A percentile compares a stretch with the other conserved stretches of the same genome.
These are phyloP conservation scores for Epinotia brunnichana DNA, from an alignment of 2,888 invertebrate genomes.

Conservation along the genomic window DNA sequence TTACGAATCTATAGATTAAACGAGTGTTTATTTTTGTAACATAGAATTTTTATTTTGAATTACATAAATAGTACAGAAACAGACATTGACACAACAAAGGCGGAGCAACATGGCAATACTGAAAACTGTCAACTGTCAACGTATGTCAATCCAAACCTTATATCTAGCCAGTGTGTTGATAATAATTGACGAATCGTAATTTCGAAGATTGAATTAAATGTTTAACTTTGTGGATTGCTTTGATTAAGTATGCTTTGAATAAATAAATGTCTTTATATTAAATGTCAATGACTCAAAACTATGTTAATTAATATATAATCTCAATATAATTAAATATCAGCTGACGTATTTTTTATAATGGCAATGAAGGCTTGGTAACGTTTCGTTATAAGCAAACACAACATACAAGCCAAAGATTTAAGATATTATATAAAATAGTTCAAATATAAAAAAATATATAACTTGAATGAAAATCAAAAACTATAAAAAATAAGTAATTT, in stretches of 20 bases:
- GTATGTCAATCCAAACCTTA: background rate
- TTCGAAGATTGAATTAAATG: background rate
- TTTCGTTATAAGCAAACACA: conserved; percentile 2
- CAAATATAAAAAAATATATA: too few relatives aligned
- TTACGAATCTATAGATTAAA: conserved; percentile 37
- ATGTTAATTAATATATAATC: background rate
- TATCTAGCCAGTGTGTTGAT: background rate
- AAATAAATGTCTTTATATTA: too few relatives aligned
- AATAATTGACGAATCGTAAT: background rate
- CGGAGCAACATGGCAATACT: conserved; percentile 42
- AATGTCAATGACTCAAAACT: background rate
- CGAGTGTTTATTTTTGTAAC: conserved; percentile 48
- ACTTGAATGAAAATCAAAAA: too few relatives aligned
- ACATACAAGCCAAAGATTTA: too few relatives aligned
- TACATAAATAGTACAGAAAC: conserved; percentile 61
- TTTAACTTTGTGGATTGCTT: too few relatives aligned
- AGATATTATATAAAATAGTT: too few relatives aligned
- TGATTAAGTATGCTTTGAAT: too few relatives aligned
- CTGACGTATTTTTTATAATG: conserved; percentile 25
- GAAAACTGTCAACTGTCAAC: background rate
- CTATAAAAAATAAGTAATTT: too few relatives aligned
- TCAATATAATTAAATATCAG: conserved; percentile 5
- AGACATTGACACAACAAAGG: conserved; percentile 48
- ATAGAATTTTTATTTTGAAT: conserved; percentile 64
- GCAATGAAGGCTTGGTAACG: conserved; percentile 11